These are phyloP conservation scores for Gandaritis pyraliata DNA, from an alignment of 2,888 invertebrate genomes.

Conservation along the genomic window DNA sequence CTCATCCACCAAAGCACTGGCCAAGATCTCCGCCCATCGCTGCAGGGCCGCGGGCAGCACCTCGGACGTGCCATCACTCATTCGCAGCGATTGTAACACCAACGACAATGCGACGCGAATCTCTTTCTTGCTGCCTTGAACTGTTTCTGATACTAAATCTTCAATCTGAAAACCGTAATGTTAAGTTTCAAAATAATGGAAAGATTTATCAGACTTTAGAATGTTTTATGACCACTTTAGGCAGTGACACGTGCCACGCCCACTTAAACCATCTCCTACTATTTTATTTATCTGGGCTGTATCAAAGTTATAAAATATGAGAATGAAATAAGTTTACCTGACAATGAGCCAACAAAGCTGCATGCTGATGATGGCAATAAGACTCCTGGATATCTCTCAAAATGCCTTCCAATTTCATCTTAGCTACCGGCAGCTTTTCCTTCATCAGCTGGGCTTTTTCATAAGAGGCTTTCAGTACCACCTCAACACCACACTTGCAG, in stretches of 20 bases:
- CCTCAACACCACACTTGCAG: slow-evolving; percentile 62
- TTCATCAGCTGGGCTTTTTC: slow-evolving; percentile 65
- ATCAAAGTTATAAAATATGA: no score
- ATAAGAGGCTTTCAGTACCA: slow-evolving; percentile 55
- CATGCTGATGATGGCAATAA: slow-evolving; percentile 74
- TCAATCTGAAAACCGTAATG: slow-evolving; percentile 62
- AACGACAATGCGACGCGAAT: slow-evolving; percentile 68
- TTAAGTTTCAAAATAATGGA: no score
- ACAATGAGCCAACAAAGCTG: slow-evolving; percentile 67
- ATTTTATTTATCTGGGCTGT: no score
- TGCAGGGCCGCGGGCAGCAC: slow-evolving; percentile 61
- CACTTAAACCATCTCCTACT: no score
- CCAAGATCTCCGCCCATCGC: slow-evolving; percentile 69
- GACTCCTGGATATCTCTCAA: slow-evolving; percentile 69
- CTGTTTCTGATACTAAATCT: slow-evolving; percentile 64
- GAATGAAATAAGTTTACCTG: slow-evolving; percentile 54
- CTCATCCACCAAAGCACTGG: slow-evolving; percentile 57
- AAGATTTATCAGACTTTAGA: no score
- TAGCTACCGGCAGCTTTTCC: slow-evolving; percentile 64
- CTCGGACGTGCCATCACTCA: slow-evolving; percentile 59
- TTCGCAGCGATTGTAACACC: slow-evolving; percentile 61
- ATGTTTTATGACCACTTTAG: no score
- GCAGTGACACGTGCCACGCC: no score
- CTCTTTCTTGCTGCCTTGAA: slow-evolving; percentile 54
- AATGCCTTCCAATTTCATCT: slow-evolving; percentile 63